Conservation (phyloP, 2,113 vertebrate species). For the Rhadina sibilatrix region DNA sequence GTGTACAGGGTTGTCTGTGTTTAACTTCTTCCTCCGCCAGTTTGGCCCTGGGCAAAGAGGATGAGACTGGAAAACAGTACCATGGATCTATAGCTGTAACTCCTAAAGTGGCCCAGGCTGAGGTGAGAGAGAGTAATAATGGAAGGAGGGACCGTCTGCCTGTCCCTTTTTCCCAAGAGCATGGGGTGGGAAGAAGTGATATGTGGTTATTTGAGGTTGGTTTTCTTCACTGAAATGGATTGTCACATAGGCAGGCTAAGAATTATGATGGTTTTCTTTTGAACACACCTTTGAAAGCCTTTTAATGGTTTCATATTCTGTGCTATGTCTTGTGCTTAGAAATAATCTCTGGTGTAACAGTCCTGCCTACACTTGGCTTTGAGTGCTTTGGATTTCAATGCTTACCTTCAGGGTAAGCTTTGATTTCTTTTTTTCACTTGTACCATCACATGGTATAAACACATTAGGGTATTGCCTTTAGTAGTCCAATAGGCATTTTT, state of each 20-base stretch:
- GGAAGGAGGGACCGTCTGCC: neutral
- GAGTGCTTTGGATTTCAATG: neutral
- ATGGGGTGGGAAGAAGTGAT: neutral
- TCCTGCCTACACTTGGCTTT: neutral
- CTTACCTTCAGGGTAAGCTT: neutral
- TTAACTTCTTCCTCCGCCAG: neutral
- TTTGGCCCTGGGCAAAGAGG: neutral
- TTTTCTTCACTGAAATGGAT: neutral
- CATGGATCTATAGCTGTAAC: neutral
- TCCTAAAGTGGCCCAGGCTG: neutral
- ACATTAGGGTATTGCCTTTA: neutral
- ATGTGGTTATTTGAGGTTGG: neutral
- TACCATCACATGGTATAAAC: neutral
- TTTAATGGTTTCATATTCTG: neutral
- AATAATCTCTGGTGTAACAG: neutral
- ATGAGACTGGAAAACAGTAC: neutral
- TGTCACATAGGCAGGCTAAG: neutral
- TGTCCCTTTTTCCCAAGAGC: neutral
- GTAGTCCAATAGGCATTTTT: neutral
- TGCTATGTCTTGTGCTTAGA: neutral
- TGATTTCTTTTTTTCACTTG: neutral
- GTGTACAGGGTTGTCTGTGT: neutral
- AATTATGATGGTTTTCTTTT: neutral
- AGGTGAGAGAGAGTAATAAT: neutral
- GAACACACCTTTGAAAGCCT: neutral